Base-by-base conservation (phyloP, 2,888 invertebrate genomes). In the Atrina japonica region DNA sequence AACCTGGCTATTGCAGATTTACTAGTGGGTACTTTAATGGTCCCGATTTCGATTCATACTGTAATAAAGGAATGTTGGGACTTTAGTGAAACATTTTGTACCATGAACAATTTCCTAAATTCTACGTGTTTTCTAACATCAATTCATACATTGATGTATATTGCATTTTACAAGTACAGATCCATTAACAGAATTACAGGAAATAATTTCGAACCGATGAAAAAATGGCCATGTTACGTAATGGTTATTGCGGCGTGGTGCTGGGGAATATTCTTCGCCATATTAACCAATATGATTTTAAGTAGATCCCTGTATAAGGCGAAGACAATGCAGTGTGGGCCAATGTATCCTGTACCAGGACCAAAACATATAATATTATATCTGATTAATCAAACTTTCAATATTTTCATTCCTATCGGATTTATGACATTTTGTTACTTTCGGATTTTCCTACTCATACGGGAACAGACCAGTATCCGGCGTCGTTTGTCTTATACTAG, bases 111-210 rank as follows among this genome's bases (percentile, higher is more conserved):
- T 3, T 90, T 90, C 80, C 77, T 88, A 27, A 89, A 87, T 78
- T 86, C 89, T 7, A 75, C 91, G 35, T 89, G 89, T 50, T 82
- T 91, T 43, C 83, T 90, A 23, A 81, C 89, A 11, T 91, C 91
- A 35, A 88, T 90, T 49, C 91, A 91, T 70, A 91, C 91, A 1
- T 83, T 91, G 16, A 91, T 91, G 91, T 91, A 90, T 73, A 91
- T 91, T 30, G 80, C 83, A 47, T 60, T 88, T 11, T 90, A 91
- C 77, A 91, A 91, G 81, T 91, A 84, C 75, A 82, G 88, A 64
- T 88, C 89, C 52, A 90, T 91, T 65, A 88, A 87, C 0, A 73
- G 87, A 3, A 89, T 90, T 0, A 88, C 90, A 72, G 84, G 83
- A 29, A 83, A 86, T 14, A 81, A 83, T 49, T 84, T 91, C 75